These are phyloP conservation scores for Chloromyia formosa DNA, from an alignment of 2,888 invertebrate species.

Conservation along the genomic window DNA sequence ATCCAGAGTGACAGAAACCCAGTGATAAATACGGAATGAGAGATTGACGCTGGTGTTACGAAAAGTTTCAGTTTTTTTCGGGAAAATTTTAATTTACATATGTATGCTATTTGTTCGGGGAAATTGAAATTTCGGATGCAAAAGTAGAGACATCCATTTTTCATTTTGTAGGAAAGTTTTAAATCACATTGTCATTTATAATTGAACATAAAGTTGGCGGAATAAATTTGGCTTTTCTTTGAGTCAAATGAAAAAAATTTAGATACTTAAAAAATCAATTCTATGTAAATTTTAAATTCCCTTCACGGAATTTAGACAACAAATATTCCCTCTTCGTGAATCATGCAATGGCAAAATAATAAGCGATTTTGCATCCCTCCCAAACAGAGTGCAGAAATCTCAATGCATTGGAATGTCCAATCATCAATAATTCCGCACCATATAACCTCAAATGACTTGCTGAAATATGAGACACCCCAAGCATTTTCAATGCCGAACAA, in stretches of 20 bases:
- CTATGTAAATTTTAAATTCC: too few relatives aligned
- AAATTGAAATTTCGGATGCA: background rate
- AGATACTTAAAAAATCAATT: too few relatives aligned
- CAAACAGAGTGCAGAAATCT: background rate
- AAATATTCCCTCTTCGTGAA: too few relatives aligned
- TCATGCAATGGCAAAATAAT: too few relatives aligned
- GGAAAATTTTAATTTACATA: slow-evolving; percentile 15
- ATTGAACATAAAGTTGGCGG: background rate
- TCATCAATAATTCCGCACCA: slow-evolving; percentile 10
- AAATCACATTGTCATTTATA: background rate
- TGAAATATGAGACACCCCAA: slow-evolving; percentile 1
- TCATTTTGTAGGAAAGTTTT: background rate
- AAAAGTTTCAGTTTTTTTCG: slow-evolving; percentile 2
- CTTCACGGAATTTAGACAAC: too few relatives aligned
- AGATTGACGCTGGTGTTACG: slow-evolving; percentile 13
- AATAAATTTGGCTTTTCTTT: too few relatives aligned
- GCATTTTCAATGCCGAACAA: background rate
- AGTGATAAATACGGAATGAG: background rate
- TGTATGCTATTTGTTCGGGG: slow-evolving; percentile 1
- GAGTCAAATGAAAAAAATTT: too few relatives aligned
- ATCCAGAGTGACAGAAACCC: background rate
- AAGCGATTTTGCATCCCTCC: too few relatives aligned
- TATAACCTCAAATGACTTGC: slow-evolving; percentile 22
- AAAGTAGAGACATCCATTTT: background rate
- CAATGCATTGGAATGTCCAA: background rate